These are phyloP conservation scores for Semaprochilodus insignis DNA, from an alignment of 2,797 vertebrate genomes.

Conservation along the genomic window DNA sequence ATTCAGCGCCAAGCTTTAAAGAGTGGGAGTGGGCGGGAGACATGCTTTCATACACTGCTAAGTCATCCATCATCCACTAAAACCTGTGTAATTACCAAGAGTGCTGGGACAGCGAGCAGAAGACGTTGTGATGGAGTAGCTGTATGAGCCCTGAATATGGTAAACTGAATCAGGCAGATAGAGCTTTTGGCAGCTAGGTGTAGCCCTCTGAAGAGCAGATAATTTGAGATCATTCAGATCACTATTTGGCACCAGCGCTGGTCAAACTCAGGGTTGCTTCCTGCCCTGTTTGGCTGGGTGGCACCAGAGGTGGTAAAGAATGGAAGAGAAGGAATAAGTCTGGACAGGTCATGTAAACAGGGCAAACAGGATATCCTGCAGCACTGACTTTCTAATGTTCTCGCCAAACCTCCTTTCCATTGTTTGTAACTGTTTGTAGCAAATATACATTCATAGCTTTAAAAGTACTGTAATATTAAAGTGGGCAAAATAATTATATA, in stretches of 20 bases:
- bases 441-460: background rate
- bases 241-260: slow-evolving; percentile 32
- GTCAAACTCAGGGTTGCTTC: background rate
- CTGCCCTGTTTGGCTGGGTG: slow-evolving; percentile 8
- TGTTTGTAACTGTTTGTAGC: background rate
- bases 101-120: slow-evolving; percentile 22
- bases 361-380: background rate
- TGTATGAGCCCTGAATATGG: slow-evolving; percentile 44
- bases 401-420: background rate
- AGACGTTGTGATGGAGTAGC: slow-evolving; percentile 43
- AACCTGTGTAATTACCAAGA: slow-evolving; percentile 36
- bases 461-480: background rate
- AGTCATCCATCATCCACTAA: slow-evolving; percentile 61
- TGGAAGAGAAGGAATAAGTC: background rate
- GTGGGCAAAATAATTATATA: background rate
- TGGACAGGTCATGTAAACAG: too few relatives aligned
- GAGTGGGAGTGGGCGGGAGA: slow-evolving; percentile 30
- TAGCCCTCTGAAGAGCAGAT: slow-evolving; percentile 34
- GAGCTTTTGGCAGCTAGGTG: slow-evolving; percentile 24
- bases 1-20: slow-evolving; percentile 54
- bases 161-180: slow-evolving; percentile 3
- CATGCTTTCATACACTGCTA: slow-evolving; percentile 38
- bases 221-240: slow-evolving; percentile 35
- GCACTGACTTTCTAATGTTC: background rate
- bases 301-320: background rate